Percentiles rank a stretch among this genome's conserved stretches.
These are phyloP conservation scores for Zootermopsis nevadensis DNA, from an alignment of 2,888 invertebrate species.

Conservation along the genomic window DNA sequence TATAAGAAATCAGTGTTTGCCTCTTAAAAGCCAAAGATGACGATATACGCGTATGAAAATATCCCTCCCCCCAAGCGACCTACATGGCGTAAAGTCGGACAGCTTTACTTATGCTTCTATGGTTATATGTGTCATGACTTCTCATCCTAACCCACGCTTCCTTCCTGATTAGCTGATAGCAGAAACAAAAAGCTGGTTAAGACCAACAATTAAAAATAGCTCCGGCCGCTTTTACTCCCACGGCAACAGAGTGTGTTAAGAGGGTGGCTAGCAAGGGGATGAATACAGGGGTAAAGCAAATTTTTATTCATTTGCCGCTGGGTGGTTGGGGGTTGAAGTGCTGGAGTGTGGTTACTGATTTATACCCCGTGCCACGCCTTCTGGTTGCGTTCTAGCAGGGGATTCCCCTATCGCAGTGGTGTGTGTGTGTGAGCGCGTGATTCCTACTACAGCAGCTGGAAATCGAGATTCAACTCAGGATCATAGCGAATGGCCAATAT, in stretches of 20 bases:
- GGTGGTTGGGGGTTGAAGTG: neutral
- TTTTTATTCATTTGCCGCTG: constrained; percentile 44
- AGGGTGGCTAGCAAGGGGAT: neutral
- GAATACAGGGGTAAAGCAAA: constrained; percentile 23
- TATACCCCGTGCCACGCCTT: constrained; percentile 62
- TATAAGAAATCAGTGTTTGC: too few relatives aligned
- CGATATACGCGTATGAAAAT: too few relatives aligned
- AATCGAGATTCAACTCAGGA: neutral
- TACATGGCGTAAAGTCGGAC: neutral
- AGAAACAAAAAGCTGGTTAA: neutral
- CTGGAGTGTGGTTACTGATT: constrained; percentile 60
- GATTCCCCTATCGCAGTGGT: constrained; percentile 17
- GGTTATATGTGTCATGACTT: too few relatives aligned
- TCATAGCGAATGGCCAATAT: neutral
- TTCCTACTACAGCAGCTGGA: neutral
- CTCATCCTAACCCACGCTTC: too few relatives aligned
- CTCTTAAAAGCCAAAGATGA: too few relatives aligned
- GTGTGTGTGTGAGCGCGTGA: neutral
- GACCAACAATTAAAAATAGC: neutral
- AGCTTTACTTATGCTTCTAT: too few relatives aligned
- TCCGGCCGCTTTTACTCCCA: neutral
- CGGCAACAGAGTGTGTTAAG: constrained; percentile 28
- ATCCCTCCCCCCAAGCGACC: too few relatives aligned
- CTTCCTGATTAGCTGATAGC: too few relatives aligned
- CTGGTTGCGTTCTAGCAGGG: constrained; percentile 50